A percentile compares a stretch with the other conserved stretches of the same genome.
These are phyloP conservation scores for Zaprionus obscuricornis DNA, from an alignment of 2,888 invertebrate genomes.

Conservation along the genomic window DNA sequence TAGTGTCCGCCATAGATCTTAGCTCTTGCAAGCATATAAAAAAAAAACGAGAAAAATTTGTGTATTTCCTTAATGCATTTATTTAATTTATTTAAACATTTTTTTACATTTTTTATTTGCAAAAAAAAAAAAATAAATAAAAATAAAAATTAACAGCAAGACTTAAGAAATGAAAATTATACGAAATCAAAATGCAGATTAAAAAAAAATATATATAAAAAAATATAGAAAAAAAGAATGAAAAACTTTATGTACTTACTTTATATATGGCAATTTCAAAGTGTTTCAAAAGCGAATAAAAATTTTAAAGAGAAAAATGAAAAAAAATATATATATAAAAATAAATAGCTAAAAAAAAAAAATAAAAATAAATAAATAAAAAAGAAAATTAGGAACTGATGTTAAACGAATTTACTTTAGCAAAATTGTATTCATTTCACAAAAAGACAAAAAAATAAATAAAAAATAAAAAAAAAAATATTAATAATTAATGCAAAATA, in stretches of 20 bases:
- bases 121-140: constrained; percentile 19
- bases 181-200: constrained; percentile 27
- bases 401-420: constrained; percentile 82
- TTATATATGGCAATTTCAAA: constrained; percentile 65
- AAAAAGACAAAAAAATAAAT: constrained; percentile 26
- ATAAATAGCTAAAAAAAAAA: constrained; percentile 32
- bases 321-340: constrained; percentile 39
- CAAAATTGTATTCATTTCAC: constrained; percentile 72
- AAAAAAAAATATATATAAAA: constrained; percentile 11
- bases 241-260: constrained; percentile 61
- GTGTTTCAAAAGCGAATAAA: constrained; percentile 52
- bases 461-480: constrained; percentile 17
- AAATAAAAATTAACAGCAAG: constrained; percentile 9
- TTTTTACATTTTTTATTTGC: constrained; percentile 23
- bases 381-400: constrained; percentile 76
- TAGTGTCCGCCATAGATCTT: too few species aligned
- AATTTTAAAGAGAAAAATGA: constrained; percentile 18
- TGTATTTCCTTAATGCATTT: constrained; percentile 37
- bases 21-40: too few species aligned
- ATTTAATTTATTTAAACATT: constrained; percentile 20
- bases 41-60: too few species aligned
- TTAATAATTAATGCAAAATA: constrained; percentile 39
- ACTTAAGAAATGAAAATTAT: constrained; percentile 20
- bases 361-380: constrained; percentile 49
- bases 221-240: constrained; percentile 24